Evolutionary conservation across 1,140 invertebrate genomes (phyloP), one percentile per base, ranked within the genome.

Genomic region (Idris sp.): DNA sequence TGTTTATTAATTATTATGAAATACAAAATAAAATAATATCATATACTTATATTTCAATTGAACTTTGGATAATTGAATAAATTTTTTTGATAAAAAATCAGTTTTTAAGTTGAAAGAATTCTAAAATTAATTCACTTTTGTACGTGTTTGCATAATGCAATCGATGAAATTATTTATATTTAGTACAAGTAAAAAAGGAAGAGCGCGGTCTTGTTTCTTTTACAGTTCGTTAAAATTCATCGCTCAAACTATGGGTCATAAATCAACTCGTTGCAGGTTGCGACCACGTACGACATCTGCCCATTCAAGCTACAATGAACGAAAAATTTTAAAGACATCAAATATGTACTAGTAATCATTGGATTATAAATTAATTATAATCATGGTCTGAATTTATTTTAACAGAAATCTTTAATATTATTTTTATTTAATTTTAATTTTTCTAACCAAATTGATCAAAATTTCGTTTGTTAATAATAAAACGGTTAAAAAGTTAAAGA

Each of bases 151-250:
- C 40, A 65, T 65, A 65, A 54, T 54, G 22, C 18, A 31, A 46
- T 54, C 19, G 40, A 38, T 31, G 26, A 54, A 65, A 56, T 53
- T 58, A 22, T 61, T 64, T 58, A 51, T 64, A 58, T 51, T 44
- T 62, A 49, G 58, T 49, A 72, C 31, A 40, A 25, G 58, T 22
- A 72, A 72, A 62, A n/a, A 61, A 64, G 41, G 49, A 64, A 43
- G 38, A 64, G 43, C 48, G 61, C 54, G 53, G 31, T 69, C 41
- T 43, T 49, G 53, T 68, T 71, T 78, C 54, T 72, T 78, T 62
- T 48, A 51, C 31, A 7, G 35, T 41, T 73, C 38, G 73, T 78
- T 77, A 44, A 64, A 74, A 78, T 78, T 77, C 79, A 78, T 65
- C 62, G 41, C 74, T 54, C 51, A 71, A 73, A 62, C 58, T 38